Base-by-base conservation (phyloP, 2,888 invertebrate genomes). In the Ochropacha duplaris region DNA sequence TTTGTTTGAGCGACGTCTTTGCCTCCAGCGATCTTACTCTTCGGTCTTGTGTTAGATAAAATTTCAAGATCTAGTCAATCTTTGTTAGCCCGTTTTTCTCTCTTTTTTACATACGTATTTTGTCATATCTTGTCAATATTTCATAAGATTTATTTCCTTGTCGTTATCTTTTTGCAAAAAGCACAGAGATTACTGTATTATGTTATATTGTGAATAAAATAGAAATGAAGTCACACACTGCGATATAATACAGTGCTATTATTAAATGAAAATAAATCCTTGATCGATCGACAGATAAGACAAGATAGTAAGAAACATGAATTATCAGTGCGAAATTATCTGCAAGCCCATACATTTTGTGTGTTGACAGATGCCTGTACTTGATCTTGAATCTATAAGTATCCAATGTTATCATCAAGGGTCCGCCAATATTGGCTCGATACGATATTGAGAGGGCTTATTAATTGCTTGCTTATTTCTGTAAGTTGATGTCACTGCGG, bases 311-410 rank as follows among this genome's bases (percentile, higher is more conserved):
- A 8, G 19, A 19, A 44, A 44, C 44, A 44, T 44, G 44, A 44
- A 44, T 44, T 44, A 44, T 44, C 44, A 44, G 6, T 44, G 44
- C 44, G 19, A 44, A 44, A 9, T 19, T 44, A 44, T 44, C 44
- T 19, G 44, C 44, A 44, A 44, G 44, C 44, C 19, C 44, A 44
- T 44, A 44, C 44, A 19, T 44, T 44, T 44, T 9, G 44, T 39
- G 34, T 36, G 31, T 44, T 44, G 44, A 44, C 44, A 44, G 19
- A 44, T 19, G 44, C 44, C 44, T 44, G 44, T 44, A 44, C 44
- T 44, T 54, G 54, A 54, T 54, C 54, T 54, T 54, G 54, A 54
- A 36, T 54, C 54, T 54, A 54, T 54, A 22, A 54, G n/a, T 34
- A 14, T 34, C 22, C 54, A 54, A 36, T 54, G 39, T 34, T 34